Percentiles rank a stretch among this genome's conserved stretches.
These are phyloP conservation scores for Callyntrura sp. DNA, from an alignment of 2,888 invertebrate species.

Conservation along the genomic window DNA sequence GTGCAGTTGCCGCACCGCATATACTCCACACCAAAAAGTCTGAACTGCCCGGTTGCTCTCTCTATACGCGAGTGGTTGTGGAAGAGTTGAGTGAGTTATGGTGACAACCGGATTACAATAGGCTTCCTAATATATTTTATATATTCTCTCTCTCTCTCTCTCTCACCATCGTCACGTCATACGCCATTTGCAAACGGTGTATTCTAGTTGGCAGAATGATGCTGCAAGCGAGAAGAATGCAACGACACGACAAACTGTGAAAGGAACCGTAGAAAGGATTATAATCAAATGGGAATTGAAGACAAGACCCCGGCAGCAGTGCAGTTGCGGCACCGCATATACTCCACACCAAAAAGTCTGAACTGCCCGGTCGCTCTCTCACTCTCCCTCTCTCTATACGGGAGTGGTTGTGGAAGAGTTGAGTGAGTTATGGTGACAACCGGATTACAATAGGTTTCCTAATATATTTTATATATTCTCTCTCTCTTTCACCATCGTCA, in stretches of 20 bases:
- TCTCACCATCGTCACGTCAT: too few species aligned
- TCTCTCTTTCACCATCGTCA: too few species aligned
- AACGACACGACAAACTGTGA: constrained; percentile 65
- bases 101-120: constrained; percentile 15
- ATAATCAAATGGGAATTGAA: constrained; percentile 75
- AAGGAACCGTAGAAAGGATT: constrained; percentile 71
- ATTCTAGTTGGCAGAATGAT: neutral
- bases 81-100: constrained; percentile 42
- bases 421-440: constrained; percentile 79
- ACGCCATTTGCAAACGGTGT: constrained; percentile 42
- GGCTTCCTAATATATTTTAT: constrained; percentile 50
- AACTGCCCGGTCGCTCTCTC: too few species aligned
- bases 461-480: too few species aligned
- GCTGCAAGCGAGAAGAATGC: neutral
- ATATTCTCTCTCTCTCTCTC: too few species aligned
- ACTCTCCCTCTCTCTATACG: too few species aligned
- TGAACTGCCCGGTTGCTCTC: too few species aligned
- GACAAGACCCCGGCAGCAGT: constrained; percentile 72
- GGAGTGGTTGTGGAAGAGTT: constrained; percentile 67
- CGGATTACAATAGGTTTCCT: constrained; percentile 77
- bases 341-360: too few species aligned
- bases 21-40: too few species aligned
- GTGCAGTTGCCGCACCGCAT: too few species aligned
- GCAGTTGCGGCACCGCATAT: too few species aligned
- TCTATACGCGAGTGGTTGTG: too few species aligned